A percentile compares a stretch with the other conserved stretches of the same genome.
Evolutionary conservation across 2,113 vertebrate species (phyloP).

Genomic region (Diphyllodes magnificus): DNA sequence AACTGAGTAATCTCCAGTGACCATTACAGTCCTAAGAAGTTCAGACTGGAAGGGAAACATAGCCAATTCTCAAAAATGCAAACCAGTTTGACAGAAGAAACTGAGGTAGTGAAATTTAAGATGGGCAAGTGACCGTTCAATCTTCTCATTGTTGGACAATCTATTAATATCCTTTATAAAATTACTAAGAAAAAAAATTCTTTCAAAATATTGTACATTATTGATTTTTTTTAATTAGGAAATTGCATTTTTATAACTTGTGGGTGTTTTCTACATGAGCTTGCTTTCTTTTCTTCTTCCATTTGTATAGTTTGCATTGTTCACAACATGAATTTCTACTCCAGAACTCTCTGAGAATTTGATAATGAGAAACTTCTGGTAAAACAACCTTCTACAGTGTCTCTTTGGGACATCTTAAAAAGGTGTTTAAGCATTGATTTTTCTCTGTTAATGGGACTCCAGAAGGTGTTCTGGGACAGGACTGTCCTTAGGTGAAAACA

Average conservation of each 20-base stretch:
- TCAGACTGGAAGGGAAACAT: neutral
- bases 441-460: neutral
- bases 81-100: neutral
- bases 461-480: neutral
- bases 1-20: neutral
- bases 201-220: neutral
- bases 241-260: neutral
- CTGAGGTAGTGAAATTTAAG: neutral
- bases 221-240: neutral
- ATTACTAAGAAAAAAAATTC: neutral
- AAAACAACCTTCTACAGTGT: accelerated
- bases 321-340: neutral
- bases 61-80: neutral
- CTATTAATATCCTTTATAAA: neutral
- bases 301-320: neutral
- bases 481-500: neutral
- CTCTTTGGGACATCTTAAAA: neutral
- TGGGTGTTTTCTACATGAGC: accelerated
- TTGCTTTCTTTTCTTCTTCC: neutral
- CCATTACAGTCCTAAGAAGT: neutral
- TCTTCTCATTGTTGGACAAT: neutral
- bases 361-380: neutral
- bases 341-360: neutral
- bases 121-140: neutral
- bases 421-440: neutral